phyloP scores from a whole-genome alignment of 1,140 invertebrate genomes.

The Drosophila tani region DNA sequence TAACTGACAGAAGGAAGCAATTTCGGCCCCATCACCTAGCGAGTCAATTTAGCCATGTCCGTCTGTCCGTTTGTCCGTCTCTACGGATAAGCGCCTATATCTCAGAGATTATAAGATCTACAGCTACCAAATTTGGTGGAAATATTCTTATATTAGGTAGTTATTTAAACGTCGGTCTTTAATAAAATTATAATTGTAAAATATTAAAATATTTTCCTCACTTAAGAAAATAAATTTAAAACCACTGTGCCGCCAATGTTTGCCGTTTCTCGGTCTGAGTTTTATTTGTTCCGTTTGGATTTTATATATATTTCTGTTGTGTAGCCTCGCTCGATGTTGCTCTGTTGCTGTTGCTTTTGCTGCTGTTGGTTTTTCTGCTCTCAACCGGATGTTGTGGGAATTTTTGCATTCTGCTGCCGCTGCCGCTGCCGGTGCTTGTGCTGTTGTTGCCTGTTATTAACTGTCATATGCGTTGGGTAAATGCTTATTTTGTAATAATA shows the following conservation, averaged over 20 bases:
- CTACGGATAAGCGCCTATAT: no score
- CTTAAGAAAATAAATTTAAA: background rate
- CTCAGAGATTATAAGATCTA: no score
- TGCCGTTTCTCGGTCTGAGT: conserved; percentile 28
- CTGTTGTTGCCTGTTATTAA: conserved; percentile 64
- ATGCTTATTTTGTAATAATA: conserved; percentile 83
- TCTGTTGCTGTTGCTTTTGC: conserved; percentile 43
- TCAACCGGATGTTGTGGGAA: conserved; percentile 81
- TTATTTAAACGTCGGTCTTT: no score
- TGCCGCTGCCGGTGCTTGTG: conserved; percentile 22
- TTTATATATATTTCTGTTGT: conserved; percentile 46
- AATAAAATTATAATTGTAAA: background rate
- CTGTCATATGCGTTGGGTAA: conserved; percentile 77
- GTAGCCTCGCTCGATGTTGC: conserved; percentile 18
- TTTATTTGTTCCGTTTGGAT: conserved; percentile 77
- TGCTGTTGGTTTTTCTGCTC: conserved; percentile 59
- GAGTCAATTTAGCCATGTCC: no score
- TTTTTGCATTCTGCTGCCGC: conserved; percentile 70
- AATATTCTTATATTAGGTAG: no score
- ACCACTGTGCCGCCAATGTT: conserved; percentile 52
- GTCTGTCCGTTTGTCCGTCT: no score
- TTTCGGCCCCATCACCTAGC: no score
- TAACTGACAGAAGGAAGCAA: no score
- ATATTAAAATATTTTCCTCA: background rate
- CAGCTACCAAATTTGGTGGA: no score